Base-by-base conservation (phyloP, 2,888 invertebrate species). In the Ctenicera cuprea region DNA sequence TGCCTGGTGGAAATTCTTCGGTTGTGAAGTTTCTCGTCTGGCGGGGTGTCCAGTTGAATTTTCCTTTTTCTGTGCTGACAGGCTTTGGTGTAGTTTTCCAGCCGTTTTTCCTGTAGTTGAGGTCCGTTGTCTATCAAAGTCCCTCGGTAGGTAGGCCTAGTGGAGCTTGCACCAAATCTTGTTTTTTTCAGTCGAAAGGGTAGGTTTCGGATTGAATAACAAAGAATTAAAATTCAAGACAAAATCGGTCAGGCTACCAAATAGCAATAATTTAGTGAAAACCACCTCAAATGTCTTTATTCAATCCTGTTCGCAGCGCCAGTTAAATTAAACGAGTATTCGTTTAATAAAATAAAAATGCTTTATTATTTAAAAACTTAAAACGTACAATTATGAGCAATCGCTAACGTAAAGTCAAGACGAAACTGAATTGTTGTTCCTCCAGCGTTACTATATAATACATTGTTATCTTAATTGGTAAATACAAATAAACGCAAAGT, bases 251-350 rank as follows among this genome's bases (percentile, higher is more conserved):
- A n/a, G n/a, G 41, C 26, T 52, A 20, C 12, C 20, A 22, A 12
- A 52, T 18, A 48, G 14, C 18, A 18, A 48, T 18, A 16, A 48
- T 14, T 48, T 48, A 14, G 18, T 18, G 14, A 48, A 18, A 14
- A 48, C 48, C 14, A 18, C 14, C 48, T 18, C 48, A 18, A 14
- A 14, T 18, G 48, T 48, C 48, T 14, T 48, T 48, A 18, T 9
- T 48, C 16, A 16, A 22, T 52, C 52, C 52, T 52, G 22, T 52
- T 52, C 52, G 52, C 52, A 52, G 26, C 52, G 52, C 52, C 22
- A 52, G 20, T 22, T 52, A 52, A n/a, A n/a, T n/a, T n/a, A n/a
- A n/a, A n/a, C n/a, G n/a, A n/a, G n/a, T n/a, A n/a, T n/a, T n/a
- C n/a, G n/a, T n/a, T n/a, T n/a, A n/a, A n/a, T n/a, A n/a, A n/a